phyloP scores from a whole-genome alignment of 2,797 vertebrate genomes.

The Poeciliopsis presidionis region DNA sequence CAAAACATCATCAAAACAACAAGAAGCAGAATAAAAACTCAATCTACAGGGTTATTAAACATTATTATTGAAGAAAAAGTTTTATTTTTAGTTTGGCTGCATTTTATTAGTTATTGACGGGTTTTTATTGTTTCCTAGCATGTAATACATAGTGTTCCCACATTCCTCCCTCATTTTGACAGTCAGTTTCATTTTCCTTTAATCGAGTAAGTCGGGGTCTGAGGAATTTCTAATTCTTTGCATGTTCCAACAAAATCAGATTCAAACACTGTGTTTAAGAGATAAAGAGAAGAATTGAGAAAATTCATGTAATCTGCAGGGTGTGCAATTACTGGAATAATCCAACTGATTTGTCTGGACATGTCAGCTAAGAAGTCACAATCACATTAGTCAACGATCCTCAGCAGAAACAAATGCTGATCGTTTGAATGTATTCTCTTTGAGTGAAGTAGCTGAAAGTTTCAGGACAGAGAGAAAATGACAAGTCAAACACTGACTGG shows the following conservation, averaged over 20 bases:
- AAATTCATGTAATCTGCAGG: constrained; percentile 5
- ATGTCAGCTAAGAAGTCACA: not conserved
- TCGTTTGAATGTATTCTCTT: not conserved
- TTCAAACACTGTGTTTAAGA: not conserved
- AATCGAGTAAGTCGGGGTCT: not conserved
- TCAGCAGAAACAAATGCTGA: not conserved
- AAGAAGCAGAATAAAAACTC: not conserved
- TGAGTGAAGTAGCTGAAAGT: not conserved
- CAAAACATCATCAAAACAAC: not conserved
- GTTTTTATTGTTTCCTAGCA: not conserved
- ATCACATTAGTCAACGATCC: not conserved
- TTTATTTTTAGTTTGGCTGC: not conserved
- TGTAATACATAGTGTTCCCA: not conserved
- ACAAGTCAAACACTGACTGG: not conserved
- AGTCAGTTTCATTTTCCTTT: not conserved
- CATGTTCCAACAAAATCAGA: constrained; percentile 16
- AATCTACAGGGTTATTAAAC: not conserved
- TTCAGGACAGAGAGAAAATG: not conserved
- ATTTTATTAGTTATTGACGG: not conserved
- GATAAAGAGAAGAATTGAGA: not conserved
- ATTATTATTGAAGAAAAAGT: not conserved
- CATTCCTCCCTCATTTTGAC: not conserved
- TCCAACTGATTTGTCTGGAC: not conserved
- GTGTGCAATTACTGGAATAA: not conserved
- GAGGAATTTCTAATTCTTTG: not conserved